Evolutionary conservation across 2,113 vertebrate species (phyloP), one percentile per base, ranked within the genome.

Genomic region (Fregata magnificens): DNA sequence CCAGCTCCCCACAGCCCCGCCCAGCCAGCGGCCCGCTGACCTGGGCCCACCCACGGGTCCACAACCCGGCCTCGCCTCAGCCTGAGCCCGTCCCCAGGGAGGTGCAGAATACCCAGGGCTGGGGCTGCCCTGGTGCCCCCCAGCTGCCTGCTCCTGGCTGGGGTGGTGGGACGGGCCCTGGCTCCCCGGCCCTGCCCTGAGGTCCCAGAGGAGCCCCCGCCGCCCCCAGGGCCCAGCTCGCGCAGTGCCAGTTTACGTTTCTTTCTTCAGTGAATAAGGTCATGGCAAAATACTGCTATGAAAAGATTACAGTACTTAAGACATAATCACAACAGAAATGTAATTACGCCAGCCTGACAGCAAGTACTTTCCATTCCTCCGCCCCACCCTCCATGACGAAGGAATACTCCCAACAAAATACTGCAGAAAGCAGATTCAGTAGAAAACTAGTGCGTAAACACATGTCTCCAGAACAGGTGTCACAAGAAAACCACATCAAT

Each of bases 221-320:
- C 5, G 2, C 8, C 12, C 25, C 10, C 29, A 1, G 0, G 0
- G 0, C 19, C 38, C 6, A 5, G 6, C 11, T 13, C 2, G 1
- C 9, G 5, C 42, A 4, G 55, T 22, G 25, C 9, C 19, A 14
- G 3, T 21, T 58, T 10, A 9, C 8, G 5, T 0, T 6, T 13
- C 47, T 65, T 83, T 50, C 61, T 78, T 49, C 59, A 26, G 38
- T 53, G 34, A 83, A 29, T 52, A 17, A 25, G 12, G 18, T 28
- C 42, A 38, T 2, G 3, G 72, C 38, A 81, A 78, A 85, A 73
- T 16, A 22, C 22, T 47, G 24, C 50, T 53, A 16, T 16, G 47
- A 72, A 74, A 87, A 69, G 7, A 73, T 67, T 40, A 78, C 11
- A 56, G 28, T 53, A 59, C 32, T 83, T 61, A 73, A 70, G 52